Percentiles rank a stretch among this genome's conserved stretches.
phyloP scores from a whole-genome alignment of 2,797 vertebrate genomes.

The Euphonia xanthogaster region DNA sequence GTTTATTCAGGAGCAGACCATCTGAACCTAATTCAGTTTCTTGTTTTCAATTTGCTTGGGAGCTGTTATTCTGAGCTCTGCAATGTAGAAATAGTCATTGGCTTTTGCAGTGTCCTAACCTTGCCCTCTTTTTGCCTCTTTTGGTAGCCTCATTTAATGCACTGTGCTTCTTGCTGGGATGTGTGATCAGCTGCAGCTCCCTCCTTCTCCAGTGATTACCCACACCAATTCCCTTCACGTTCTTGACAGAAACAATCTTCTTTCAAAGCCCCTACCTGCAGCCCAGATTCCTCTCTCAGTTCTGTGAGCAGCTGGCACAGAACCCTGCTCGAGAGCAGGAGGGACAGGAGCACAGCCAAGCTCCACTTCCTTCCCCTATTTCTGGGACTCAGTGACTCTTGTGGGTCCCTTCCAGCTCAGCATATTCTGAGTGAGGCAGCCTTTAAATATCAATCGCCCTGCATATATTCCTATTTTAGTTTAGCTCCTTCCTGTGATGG shows the following conservation, averaged over 20 bases:
- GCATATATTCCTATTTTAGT: not conserved
- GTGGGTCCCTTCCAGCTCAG: not conserved
- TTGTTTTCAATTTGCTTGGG: conserved; percentile 16
- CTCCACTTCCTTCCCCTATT: not conserved
- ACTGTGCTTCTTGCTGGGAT: not conserved
- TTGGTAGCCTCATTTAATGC: not conserved
- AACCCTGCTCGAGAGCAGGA: not conserved
- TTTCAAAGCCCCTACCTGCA: not conserved
- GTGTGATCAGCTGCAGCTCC: not conserved
- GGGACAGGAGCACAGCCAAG: not conserved
- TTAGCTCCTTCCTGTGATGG: not conserved
- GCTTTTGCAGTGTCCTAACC: not conserved
- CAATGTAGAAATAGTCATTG: not conserved
- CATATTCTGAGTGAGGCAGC: not conserved
- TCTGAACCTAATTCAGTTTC: conserved; percentile 9
- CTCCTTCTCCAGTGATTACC: not conserved
- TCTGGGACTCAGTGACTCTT: not conserved
- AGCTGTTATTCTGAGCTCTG: not conserved
- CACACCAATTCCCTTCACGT: not conserved
- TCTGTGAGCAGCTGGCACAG: not conserved
- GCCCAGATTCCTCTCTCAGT: not conserved
- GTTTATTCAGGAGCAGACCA: not conserved
- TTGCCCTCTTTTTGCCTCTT: not conserved
- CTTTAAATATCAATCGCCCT: not conserved
- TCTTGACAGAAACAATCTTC: not conserved